Percentiles rank a stretch among this genome's conserved stretches.
Evolutionary conservation across 1,140 invertebrate genomes (phyloP).

Genomic region (Oncopodura yosiiana): DNA sequence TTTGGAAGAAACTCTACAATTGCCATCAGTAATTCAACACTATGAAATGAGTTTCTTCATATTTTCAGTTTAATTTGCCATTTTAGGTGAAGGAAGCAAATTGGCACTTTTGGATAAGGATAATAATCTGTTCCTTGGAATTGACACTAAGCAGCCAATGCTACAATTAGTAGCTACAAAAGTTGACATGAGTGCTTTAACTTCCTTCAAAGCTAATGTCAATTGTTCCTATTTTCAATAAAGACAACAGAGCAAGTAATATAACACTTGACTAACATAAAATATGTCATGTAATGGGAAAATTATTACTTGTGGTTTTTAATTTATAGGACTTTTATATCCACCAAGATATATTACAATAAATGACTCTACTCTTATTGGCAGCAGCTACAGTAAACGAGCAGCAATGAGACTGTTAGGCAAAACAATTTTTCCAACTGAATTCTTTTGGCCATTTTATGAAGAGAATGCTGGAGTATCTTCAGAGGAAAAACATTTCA

Average conservation of each 20-base stretch:
- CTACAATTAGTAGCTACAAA: conserved; percentile 13
- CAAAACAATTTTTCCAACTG: conserved; percentile 22
- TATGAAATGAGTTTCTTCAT: neutral
- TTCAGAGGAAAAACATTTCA: neutral
- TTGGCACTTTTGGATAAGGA: conserved; percentile 16
- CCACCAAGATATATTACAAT: conserved; percentile 15
- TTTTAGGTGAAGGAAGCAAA: neutral
- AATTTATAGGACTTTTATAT: conserved; percentile 24
- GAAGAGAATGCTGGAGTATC: conserved; percentile 7
- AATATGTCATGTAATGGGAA: neutral
- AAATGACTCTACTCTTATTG: neutral
- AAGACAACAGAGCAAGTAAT: conserved; percentile 22
- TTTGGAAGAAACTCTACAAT: conserved; percentile 8
- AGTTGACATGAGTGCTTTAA: conserved; percentile 21
- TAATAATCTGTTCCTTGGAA: conserved; percentile 21
- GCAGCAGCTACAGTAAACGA: conserved; percentile 15
- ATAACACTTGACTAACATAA: neutral
- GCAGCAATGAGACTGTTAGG: conserved; percentile 18
- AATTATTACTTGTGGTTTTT: neutral
- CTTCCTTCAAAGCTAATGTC: neutral
- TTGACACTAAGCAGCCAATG: conserved; percentile 14
- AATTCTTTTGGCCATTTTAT: conserved; percentile 24
- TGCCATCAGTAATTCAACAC: neutral
- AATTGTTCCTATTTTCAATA: conserved; percentile 17
- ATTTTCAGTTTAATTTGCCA: neutral